Evolutionary conservation across 2,888 invertebrate genomes (phyloP).

Genomic region (Pelosia muscerda): DNA sequence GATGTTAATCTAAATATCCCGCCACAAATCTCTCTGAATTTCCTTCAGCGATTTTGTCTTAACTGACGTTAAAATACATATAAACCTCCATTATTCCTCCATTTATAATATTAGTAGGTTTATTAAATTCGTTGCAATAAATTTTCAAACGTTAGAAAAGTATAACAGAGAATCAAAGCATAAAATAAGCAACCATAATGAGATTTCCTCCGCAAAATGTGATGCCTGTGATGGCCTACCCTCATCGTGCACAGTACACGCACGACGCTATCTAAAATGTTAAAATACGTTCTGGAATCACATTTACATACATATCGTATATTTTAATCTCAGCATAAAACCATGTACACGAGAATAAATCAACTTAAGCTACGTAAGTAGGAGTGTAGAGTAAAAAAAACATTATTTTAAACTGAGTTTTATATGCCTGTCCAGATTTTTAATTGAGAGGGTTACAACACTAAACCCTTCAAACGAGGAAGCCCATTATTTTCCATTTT

Average conservation of each 20-base stretch:
- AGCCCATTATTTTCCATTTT: not conserved
- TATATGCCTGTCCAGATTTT: not conserved
- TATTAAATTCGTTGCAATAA: not conserved
- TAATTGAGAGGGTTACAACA: not conserved
- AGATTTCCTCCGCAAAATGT: conserved; percentile 20
- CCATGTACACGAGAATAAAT: conserved; percentile 36
- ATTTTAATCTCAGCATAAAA: conserved; percentile 44
- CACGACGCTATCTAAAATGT: conserved; percentile 45
- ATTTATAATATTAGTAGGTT: not conserved
- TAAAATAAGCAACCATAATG: conserved; percentile 15
- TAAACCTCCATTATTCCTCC: too few species aligned
- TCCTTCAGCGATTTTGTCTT: too few species aligned
- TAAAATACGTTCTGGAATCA: conserved; percentile 44
- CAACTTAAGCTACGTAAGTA: conserved; percentile 23
- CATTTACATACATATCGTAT: conserved; percentile 46
- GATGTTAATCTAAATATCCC: too few species aligned
- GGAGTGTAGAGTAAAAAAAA: conserved; percentile 11
- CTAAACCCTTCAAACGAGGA: not conserved
- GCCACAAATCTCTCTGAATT: too few species aligned
- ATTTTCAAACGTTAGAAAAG: not conserved
- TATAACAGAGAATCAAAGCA: conserved; percentile 13
- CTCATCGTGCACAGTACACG: conserved; percentile 31
- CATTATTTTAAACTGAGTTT: conserved; percentile 8
- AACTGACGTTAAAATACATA: not conserved
- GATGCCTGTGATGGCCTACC: conserved; percentile 25